Evolutionary conservation across 2,888 invertebrate genomes (phyloP), one percentile per base, ranked within the genome.

Genomic region (Quadroppia sp.): DNA sequence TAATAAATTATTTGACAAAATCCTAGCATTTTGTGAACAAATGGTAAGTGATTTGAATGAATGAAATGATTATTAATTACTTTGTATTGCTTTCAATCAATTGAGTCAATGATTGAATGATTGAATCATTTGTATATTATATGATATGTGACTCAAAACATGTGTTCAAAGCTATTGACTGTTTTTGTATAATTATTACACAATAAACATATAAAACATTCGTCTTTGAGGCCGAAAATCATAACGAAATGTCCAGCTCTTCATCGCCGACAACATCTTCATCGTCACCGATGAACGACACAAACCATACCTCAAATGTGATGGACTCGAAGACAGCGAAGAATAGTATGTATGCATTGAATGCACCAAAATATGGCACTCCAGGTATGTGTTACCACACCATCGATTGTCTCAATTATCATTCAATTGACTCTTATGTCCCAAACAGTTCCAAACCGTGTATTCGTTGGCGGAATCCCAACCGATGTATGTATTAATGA

Each of bases 391-490:
- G n/a, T n/a, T n/a, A n/a, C n/a, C n/a, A n/a, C n/a, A n/a, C n/a
- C n/a, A n/a, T n/a, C n/a, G n/a, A n/a, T n/a, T n/a, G n/a, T n/a
- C n/a, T n/a, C n/a, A 36, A 36, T 36, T 36, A 36, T 36, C 11
- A 36, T 36, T 36, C 36, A 36, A 11, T 23, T 61, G 15, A 11
- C 48, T 48, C 20, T 48, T 48, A 15, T 15, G 20, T 3, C 17
- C 48, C 7, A 48, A 48, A 48, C 67, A 23, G 70, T 75, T 45
- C 75, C 75, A 9, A 75, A 75, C 73, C 70, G 96, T 80, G 92
- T 97, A 80, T 97, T 97, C 83, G 96, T 97, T 71, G 96, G 97
- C 75, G 97, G 96, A 30, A 95, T 97, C 80, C 91, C 94, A 74
- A 88, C 92, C 80, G 92, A 90, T 81, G 82, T 82, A 76, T 77